phyloP scores from a whole-genome alignment of 2,797 vertebrate species.

The Myotis vivesi region DNA sequence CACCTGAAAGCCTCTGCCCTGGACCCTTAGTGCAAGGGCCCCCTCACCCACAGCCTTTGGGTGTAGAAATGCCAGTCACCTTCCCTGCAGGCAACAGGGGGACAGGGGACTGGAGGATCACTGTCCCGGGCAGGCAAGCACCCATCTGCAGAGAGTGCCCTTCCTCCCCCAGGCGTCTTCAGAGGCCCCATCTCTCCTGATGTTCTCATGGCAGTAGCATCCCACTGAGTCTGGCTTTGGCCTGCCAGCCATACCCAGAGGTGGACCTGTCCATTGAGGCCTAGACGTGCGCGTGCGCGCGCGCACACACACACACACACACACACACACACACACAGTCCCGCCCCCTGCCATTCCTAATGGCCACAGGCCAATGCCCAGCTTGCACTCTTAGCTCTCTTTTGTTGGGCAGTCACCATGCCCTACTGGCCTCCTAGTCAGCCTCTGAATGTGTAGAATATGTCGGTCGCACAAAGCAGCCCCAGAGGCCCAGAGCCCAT shows the following conservation, averaged over 20 bases:
- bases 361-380: background rate
- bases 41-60: background rate
- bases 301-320: background rate
- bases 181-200: background rate
- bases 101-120: too few species aligned
- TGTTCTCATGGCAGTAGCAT: background rate
- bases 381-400: background rate
- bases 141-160: background rate
- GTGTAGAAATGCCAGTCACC: background rate
- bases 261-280: background rate
- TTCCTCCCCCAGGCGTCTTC: background rate
- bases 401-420: background rate
- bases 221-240: background rate
- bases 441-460: background rate
- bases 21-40: too few species aligned
- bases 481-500: background rate
- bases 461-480: background rate
- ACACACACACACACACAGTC: too few species aligned
- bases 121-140: background rate
- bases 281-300: background rate
- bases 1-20: background rate
- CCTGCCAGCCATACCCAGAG: background rate
- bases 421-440: background rate
- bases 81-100: background rate
- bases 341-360: background rate